phyloP scores from a whole-genome alignment of 2,888 invertebrate genomes.

The Cheilosia impressa region DNA sequence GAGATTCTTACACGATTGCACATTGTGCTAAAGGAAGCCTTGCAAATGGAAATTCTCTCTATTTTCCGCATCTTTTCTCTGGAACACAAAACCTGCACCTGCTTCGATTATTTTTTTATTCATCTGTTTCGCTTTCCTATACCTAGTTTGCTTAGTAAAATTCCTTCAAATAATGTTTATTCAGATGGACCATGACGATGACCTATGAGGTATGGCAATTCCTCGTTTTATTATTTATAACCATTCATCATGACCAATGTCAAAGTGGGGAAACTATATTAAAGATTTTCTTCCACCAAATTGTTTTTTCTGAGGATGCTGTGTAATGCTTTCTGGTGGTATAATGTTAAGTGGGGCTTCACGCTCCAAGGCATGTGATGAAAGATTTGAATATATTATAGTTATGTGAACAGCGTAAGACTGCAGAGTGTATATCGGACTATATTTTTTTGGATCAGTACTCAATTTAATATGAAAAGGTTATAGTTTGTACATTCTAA shows the following conservation, averaged over 20 bases:
- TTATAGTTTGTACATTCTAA: no score
- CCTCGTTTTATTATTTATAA: constrained; percentile 7
- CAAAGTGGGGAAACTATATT: not conserved
- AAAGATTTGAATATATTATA: no score
- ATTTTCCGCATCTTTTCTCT: constrained; percentile 10
- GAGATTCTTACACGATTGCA: constrained; percentile 22
- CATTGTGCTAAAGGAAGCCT: not conserved
- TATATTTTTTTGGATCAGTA: no score
- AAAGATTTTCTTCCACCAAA: not conserved
- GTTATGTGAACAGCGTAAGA: no score
- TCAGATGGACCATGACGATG: not conserved
- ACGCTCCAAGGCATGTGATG: not conserved
- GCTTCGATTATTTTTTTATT: constrained; percentile 5
- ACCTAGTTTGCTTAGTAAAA: not conserved
- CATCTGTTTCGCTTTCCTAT: not conserved
- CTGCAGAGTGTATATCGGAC: no score
- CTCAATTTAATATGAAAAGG: no score
- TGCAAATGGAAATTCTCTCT: constrained; percentile 14
- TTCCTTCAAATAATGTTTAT: constrained; percentile 24
- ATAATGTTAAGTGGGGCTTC: no score
- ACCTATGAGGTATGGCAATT: not conserved
- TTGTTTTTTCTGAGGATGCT: not conserved
- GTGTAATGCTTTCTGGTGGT: not conserved
- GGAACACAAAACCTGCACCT: constrained; percentile 29
- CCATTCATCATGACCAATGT: constrained; percentile 25